phyloP scores from a whole-genome alignment of 2,888 invertebrate genomes.

The Troides helena region DNA sequence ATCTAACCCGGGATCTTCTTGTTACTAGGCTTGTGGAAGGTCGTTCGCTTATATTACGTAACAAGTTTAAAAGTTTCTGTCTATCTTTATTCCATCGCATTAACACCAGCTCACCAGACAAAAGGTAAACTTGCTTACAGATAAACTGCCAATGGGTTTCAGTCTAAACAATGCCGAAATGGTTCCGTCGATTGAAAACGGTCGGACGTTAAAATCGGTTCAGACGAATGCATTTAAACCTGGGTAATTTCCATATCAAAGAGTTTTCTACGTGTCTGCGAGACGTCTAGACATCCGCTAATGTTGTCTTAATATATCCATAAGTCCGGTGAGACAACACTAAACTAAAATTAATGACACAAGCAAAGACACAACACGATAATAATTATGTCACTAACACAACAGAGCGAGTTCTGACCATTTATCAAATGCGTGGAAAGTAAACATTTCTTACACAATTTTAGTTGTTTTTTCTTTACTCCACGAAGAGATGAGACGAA shows the following conservation, averaged over 20 bases:
- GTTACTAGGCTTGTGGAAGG: too few species aligned
- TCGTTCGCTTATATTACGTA: too few species aligned
- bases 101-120: not conserved
- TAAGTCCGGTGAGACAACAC: not conserved
- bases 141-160: not conserved
- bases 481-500: too few species aligned
- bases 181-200: not conserved
- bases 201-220: not conserved
- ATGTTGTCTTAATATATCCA: not conserved
- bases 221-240: not conserved
- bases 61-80: too few species aligned
- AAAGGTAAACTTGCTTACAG: slow-evolving; percentile 1
- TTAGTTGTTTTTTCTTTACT: too few species aligned
- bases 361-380: too few species aligned
- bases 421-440: too few species aligned
- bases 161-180: slow-evolving; percentile 7
- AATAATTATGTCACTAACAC: too few species aligned
- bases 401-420: too few species aligned
- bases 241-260: slow-evolving; percentile 9
- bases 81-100: too few species aligned
- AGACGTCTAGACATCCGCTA: slow-evolving; percentile 14
- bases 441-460: too few species aligned
- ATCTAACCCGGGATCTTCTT: too few species aligned
- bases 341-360: not conserved
- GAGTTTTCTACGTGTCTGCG: slow-evolving; percentile 2